phyloP scores from a whole-genome alignment of 2,888 invertebrate genomes.

The Conistra vaccinii region DNA sequence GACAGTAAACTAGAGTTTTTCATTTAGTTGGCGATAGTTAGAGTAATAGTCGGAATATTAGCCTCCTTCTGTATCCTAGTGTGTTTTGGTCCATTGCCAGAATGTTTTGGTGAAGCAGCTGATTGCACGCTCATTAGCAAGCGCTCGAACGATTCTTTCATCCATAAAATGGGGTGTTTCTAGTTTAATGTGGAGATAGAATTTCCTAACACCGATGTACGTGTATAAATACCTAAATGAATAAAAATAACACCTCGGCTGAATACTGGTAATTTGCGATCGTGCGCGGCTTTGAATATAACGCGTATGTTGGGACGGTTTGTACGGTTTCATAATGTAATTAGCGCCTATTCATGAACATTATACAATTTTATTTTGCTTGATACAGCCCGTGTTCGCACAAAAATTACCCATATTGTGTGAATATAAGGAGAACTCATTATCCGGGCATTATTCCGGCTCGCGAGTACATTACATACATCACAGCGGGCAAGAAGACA shows the following conservation, averaged over 20 bases:
- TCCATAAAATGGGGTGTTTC: slow-evolving; percentile 59
- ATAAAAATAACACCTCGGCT: slow-evolving; percentile 57
- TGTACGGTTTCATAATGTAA: slow-evolving; percentile 63
- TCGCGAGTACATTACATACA: slow-evolving; percentile 49
- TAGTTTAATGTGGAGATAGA: slow-evolving; percentile 48
- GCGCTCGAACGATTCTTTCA: slow-evolving; percentile 61
- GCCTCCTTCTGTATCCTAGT: slow-evolving; percentile 32
- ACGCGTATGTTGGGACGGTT: slow-evolving; percentile 42
- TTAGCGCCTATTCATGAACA: slow-evolving; percentile 66
- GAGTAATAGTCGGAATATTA: slow-evolving; percentile 42
- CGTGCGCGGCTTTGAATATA: slow-evolving; percentile 52
- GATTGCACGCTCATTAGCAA: slow-evolving; percentile 63
- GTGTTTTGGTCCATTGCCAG: slow-evolving; percentile 52
- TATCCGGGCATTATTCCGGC: slow-evolving; percentile 55
- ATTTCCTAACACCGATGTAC: slow-evolving; percentile 45
- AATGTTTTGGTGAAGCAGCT: slow-evolving; percentile 60
- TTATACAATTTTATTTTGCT: slow-evolving; percentile 60
- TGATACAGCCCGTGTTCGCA: slow-evolving; percentile 29
- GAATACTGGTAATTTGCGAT: slow-evolving; percentile 64
- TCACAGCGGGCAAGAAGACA: slow-evolving; percentile 58
- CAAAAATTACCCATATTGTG: slow-evolving; percentile 59
- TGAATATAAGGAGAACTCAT: slow-evolving; percentile 58
- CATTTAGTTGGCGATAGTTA: slow-evolving; percentile 38
- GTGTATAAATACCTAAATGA: slow-evolving; percentile 51
- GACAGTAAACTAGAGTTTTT: slow-evolving; percentile 31